phyloP scores from a whole-genome alignment of 2,888 invertebrate species.

The Hyposoter dolosus region DNA sequence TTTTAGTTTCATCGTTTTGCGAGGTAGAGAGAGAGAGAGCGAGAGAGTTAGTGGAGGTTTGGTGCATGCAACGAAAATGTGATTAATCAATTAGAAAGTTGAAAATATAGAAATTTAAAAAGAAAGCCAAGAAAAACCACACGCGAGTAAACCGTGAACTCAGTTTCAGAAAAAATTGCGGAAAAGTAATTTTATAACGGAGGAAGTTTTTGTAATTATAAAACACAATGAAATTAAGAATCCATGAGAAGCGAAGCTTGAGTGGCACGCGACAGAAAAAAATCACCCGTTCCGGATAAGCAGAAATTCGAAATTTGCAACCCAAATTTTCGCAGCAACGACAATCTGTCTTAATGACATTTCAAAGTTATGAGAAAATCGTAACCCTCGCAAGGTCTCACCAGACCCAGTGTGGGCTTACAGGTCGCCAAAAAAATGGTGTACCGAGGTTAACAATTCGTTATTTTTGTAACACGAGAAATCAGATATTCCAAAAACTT shows the following conservation, averaged over 20 bases:
- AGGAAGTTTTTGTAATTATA: neutral
- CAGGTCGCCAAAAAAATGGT: neutral
- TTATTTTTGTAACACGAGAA: neutral
- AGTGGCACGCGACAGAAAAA: neutral
- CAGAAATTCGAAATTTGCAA: neutral
- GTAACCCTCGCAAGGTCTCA: neutral
- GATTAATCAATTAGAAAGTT: slow-evolving; percentile 42
- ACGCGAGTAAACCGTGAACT: neutral
- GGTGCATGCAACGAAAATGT: slow-evolving; percentile 76
- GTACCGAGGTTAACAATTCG: neutral
- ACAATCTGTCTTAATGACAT: neutral
- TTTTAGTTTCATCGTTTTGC: slow-evolving; percentile 65
- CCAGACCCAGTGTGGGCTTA: neutral
- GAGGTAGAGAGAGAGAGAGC: slow-evolving; percentile 18
- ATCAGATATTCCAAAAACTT: neutral
- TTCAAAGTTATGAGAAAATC: neutral
- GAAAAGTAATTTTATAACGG: neutral
- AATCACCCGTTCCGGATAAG: neutral
- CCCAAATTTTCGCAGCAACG: neutral
- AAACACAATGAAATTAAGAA: neutral
- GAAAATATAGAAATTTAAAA: slow-evolving; percentile 34
- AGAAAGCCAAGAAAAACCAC: slow-evolving; percentile 1
- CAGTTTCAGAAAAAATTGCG: neutral
- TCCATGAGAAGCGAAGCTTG: neutral
- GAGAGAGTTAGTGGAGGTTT: slow-evolving; percentile 68